These are phyloP conservation scores for Pipistrellus pygmaeus DNA, from an alignment of 2,797 vertebrate species.

Conservation along the genomic window DNA sequence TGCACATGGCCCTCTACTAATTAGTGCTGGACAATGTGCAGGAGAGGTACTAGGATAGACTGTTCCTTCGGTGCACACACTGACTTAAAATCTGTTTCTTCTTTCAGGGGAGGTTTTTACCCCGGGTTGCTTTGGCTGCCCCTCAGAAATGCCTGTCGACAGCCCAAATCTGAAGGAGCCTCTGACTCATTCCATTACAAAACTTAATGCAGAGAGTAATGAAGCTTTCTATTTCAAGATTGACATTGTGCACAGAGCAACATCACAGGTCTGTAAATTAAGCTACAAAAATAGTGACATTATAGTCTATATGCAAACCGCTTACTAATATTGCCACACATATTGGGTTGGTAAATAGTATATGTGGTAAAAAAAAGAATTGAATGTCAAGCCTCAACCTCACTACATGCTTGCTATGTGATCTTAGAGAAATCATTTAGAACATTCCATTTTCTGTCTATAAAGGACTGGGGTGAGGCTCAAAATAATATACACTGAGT, in stretches of 20 bases:
- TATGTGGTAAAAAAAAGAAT: background rate
- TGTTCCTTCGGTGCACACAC: background rate
- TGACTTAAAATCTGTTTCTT: constrained; percentile 63
- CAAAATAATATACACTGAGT: background rate
- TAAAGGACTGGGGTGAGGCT: background rate
- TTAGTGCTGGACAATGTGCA: too few species aligned
- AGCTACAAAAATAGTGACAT: background rate
- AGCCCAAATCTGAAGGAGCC: constrained; percentile 77
- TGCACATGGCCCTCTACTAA: accelerated
- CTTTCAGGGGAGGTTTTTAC: constrained; percentile 57
- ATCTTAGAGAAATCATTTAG: background rate
- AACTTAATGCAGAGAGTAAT: constrained; percentile 80
- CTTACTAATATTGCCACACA: background rate
- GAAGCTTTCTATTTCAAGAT: constrained; percentile 82
- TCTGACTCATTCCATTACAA: constrained; percentile 76
- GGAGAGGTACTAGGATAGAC: background rate
- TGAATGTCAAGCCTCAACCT: background rate
- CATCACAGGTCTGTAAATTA: constrained; percentile 83
- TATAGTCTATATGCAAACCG: background rate
- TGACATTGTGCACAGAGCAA: constrained; percentile 70
- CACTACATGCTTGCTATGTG: background rate
- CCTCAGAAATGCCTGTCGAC: background rate
- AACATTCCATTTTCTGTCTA: background rate
- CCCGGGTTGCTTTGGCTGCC: constrained; percentile 65
- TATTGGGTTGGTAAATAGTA: background rate